Conservation (phyloP, 2,888 invertebrate genomes). For the Corythucha ciliata region DNA sequence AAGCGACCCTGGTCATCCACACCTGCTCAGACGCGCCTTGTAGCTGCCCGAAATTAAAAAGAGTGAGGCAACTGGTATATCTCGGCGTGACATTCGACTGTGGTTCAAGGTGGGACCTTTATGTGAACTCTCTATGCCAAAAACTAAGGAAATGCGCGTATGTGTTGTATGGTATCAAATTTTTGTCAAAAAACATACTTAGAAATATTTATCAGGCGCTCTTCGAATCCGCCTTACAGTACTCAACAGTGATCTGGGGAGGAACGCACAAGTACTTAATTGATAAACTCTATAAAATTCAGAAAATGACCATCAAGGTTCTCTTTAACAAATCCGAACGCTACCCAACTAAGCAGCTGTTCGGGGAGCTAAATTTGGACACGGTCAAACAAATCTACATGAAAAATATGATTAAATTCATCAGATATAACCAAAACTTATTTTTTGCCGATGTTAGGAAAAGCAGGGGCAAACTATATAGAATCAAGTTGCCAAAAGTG, state of each 20-base stretch:
- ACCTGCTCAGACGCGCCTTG: too few relatives aligned
- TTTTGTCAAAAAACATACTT: not conserved
- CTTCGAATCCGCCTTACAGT: not conserved
- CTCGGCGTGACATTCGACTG: too few relatives aligned
- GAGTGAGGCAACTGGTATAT: not conserved
- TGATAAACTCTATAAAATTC: not conserved
- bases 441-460: slow-evolving; percentile 1
- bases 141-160: slow-evolving; percentile 1
- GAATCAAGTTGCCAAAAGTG: not conserved
- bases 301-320: too few relatives aligned
- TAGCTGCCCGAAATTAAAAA: too few relatives aligned
- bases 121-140: not conserved
- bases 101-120: too few relatives aligned
- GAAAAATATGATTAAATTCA: too few relatives aligned
- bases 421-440: too few relatives aligned
- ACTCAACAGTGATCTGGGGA: not conserved
- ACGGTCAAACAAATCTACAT: too few relatives aligned
- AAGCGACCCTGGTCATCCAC: too few relatives aligned
- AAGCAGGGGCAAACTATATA: not conserved
- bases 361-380: too few relatives aligned
- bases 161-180: not conserved
- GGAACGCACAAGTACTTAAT: not conserved
- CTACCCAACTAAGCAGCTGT: too few relatives aligned
- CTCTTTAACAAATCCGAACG: too few relatives aligned
- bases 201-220: not conserved